Evolutionary conservation across 2,113 vertebrate genomes (phyloP).

Genomic region (Falco punctatus): DNA sequence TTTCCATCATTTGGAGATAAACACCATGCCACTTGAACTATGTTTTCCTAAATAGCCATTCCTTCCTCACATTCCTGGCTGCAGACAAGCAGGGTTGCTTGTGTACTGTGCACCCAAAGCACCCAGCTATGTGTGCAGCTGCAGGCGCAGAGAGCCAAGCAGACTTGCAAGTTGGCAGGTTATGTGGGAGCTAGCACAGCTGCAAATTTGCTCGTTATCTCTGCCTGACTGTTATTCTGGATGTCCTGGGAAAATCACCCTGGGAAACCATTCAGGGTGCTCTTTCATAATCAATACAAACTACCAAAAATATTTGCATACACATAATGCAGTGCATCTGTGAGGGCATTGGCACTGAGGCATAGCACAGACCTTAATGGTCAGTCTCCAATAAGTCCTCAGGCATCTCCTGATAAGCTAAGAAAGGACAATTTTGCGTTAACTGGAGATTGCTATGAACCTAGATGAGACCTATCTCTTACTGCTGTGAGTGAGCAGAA

Average conservation of each 20-base stretch:
- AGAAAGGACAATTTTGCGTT: not conserved
- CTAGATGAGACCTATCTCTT: not conserved
- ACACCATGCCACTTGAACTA: not conserved
- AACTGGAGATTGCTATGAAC: not conserved
- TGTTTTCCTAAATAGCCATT: not conserved
- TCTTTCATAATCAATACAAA: not conserved
- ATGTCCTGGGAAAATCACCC: not conserved
- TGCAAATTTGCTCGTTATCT: not conserved
- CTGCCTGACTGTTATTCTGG: not conserved
- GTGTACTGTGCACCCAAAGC: not conserved
- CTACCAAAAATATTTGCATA: not conserved
- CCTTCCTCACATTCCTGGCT: not conserved
- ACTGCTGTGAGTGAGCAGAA: not conserved
- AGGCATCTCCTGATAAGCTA: not conserved
- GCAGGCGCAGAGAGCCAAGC: not conserved
- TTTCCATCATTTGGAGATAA: not conserved
- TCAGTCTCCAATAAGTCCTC: not conserved
- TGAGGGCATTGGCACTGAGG: not conserved
- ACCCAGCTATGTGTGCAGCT: not conserved
- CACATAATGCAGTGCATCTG: not conserved
- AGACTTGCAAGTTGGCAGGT: not conserved
- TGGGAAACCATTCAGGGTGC: not conserved
- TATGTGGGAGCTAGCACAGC: not conserved
- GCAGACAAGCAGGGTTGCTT: not conserved
- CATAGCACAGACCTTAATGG: not conserved